phyloP scores from a whole-genome alignment of 2,888 invertebrate species.

The Plemyria rubiginata region DNA sequence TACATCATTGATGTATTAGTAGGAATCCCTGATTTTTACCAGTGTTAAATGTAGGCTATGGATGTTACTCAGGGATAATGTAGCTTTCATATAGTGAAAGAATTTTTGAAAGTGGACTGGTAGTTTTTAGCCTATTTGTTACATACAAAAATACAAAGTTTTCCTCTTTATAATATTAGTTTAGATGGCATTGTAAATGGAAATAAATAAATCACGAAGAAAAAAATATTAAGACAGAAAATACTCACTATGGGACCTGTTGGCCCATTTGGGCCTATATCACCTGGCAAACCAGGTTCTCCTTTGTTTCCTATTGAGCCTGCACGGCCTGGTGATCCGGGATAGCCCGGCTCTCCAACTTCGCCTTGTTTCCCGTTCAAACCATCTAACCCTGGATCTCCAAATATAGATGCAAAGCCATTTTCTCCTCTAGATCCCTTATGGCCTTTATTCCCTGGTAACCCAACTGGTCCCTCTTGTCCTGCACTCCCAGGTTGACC shows the following conservation, averaged over 20 bases:
- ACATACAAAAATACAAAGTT: no score
- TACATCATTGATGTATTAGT: no score
- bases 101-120: no score
- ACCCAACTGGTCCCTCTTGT: constrained; percentile 85
- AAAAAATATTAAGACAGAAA: background rate
- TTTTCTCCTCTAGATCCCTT: constrained; percentile 79
- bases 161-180: no score
- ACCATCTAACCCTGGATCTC: constrained; percentile 72
- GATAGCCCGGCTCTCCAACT: constrained; percentile 83
- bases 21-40: no score
- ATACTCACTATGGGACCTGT: constrained; percentile 81
- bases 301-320: constrained; percentile 78
- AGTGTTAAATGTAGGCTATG: no score
- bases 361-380: constrained; percentile 78
- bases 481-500: constrained; percentile 85
- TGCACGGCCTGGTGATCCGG: constrained; percentile 82
- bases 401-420: constrained; percentile 75
- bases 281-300: constrained; percentile 79
- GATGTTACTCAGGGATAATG: no score
- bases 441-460: constrained; percentile 84
- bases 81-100: no score
- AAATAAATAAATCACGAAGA: no score
- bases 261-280: constrained; percentile 83
- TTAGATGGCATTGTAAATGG: no score
- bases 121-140: no score